Evolutionary conservation across 2,113 vertebrate species (phyloP), one percentile per base, ranked within the genome.

Genomic region (Melanotaenia duboulayi): DNA sequence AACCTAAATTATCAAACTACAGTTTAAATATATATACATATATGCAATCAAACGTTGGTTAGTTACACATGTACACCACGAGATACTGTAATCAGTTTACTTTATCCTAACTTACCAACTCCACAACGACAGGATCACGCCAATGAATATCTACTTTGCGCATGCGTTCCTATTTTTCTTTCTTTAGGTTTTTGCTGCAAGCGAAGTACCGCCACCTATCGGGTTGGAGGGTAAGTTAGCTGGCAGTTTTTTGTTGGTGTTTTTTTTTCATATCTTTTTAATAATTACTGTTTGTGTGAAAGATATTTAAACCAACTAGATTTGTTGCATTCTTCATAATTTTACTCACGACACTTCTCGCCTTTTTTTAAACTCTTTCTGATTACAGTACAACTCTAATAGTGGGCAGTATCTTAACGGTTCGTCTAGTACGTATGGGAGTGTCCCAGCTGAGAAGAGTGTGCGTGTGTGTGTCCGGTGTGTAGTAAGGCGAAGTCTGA

Each of bases 71-170:
- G 0, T 17, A 23, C 14, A 7, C 1, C 0, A 17, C n/a, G 13
- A 19, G 0, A 52, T 3, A 1, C 2, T 6, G 16, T 12, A 28
- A 68, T 50, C 2, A 6, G 1, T 16, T 55, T 0, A 32, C 20
- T 78, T 76, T 51, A 4, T 35, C 1, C n/a, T 63, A 82, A 81
- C 78, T 86, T 67, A 91, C 90, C 81, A 11, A 51, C 25, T 25
- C 14, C 63, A 42, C 65, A 54, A 80, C 86, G 89, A 76, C 25
- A 14, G 6, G 25, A 13, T 86, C 87, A 67, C 89, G 87, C 88
- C 19, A 25, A 4, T 32, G 11, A 1, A 17, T 11, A 4, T 11
- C 16, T 1, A 2, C 22, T 48, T 0, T 63, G 77, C 88, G 89
- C 90, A 87, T 85, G 87, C 70, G 12, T 65, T 7, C 3, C 0